Conservation (phyloP, 92 coral and sea anemone species). For the Muricea muricata region DNA sequence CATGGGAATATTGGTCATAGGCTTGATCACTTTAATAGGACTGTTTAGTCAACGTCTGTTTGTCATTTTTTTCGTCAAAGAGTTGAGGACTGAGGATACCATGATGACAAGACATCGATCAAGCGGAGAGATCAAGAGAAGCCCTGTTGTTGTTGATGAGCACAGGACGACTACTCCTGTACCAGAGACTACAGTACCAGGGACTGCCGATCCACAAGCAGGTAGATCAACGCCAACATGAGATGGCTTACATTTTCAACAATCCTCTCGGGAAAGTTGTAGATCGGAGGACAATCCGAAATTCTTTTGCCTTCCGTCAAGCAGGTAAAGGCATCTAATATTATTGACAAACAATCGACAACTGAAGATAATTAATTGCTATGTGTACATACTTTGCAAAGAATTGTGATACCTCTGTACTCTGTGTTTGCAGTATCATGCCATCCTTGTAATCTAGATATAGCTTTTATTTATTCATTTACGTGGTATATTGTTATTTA, state of each 20-base stretch:
- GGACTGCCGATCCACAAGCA: not conserved
- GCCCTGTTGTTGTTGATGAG: not conserved
- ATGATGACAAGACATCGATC: not conserved
- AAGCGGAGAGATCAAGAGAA: not conserved
- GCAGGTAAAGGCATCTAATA: too few species aligned
- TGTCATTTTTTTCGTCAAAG: conserved; percentile 28
- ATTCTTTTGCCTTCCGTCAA: too few species aligned
- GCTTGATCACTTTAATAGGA: conserved; percentile 74
- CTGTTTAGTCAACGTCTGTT: conserved; percentile 69
- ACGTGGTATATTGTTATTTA: too few species aligned
- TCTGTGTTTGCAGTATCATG: too few species aligned
- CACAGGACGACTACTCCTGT: not conserved
- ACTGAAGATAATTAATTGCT: too few species aligned
- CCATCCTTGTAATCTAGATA: too few species aligned
- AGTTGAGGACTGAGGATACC: conserved; percentile 30
- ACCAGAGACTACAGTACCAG: not conserved
- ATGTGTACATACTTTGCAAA: too few species aligned
- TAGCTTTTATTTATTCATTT: too few species aligned
- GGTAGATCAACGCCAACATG: not conserved
- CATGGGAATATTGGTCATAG: conserved; percentile 44
- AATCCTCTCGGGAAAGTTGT: too few species aligned
- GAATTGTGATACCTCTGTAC: too few species aligned
- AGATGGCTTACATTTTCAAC: not conserved
- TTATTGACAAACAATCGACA: too few species aligned
- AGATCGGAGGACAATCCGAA: too few species aligned